Base-by-base conservation (phyloP, 2,797 vertebrate species). In the Dipus sagitta region DNA sequence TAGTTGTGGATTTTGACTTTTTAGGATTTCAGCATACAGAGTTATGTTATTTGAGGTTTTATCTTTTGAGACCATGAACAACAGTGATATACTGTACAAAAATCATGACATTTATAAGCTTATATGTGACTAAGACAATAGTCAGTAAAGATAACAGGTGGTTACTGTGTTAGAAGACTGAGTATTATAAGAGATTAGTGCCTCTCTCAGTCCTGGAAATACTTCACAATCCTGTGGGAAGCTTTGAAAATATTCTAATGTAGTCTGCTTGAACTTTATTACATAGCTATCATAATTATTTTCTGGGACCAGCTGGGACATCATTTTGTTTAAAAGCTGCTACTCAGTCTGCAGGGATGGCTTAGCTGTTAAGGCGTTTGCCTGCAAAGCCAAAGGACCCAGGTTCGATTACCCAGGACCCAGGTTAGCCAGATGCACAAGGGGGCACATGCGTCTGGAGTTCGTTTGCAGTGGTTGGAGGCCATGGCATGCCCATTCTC, bases 201-300 rank as follows among this genome's bases (percentile, higher is more conserved):
- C 14, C 13, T 58, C 54, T 58, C 14, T 58, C 54, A 58, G 54
- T 58, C 54, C 54, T 58, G 54, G 13, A 58, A 13, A 90, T 6
- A 74, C 17, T 68, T 77, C 28, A 92, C 21, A 80, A 90, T 72
- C 32, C 75, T 28, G 42, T 34, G n/a, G 11, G 52, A 74, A 92
- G 65, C 28, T 82, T 80, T 90, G 75, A 82, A 93, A 94, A 78
- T 6, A 28, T 14, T 17, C 54, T 58, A 58, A 58, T 58, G 68
- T 7, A 67, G 0, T 26, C 71, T 30, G 78, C 3, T 68, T 88
- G 24, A 88, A 68, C 18, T 9, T 20, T 4, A 38, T 38, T 20
- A 84, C 54, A 6, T 4, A 26, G 3, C 54, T 54, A 72, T 81
- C 60, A n/a, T 91, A 38, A 70, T 86, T 82, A n/a, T n/a, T 68